Conservation (phyloP, 2,113 vertebrate genomes). For the Chamaetylas fuelleborni region DNA sequence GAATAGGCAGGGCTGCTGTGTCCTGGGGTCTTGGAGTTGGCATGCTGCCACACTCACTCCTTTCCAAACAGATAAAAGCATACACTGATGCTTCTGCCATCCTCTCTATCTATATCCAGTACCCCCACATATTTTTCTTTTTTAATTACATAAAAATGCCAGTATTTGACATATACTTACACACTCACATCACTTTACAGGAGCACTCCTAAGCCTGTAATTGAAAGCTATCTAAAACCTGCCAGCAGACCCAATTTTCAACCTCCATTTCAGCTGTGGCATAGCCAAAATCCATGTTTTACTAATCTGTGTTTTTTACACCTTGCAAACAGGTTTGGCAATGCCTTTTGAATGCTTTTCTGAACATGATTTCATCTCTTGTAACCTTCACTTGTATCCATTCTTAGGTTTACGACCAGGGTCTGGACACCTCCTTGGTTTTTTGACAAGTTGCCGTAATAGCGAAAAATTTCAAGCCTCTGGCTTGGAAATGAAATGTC, state of each 20-base stretch:
- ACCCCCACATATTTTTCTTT: not conserved
- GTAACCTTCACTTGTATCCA: not conserved
- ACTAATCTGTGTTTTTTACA: not conserved
- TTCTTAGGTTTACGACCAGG: not conserved
- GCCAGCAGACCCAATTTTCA: not conserved
- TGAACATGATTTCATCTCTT: not conserved
- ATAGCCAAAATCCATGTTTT: not conserved
- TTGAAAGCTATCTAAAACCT: not conserved
- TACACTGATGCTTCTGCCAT: not conserved
- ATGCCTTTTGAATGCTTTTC: not conserved
- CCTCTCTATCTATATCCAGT: not conserved
- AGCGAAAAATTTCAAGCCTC: slow-evolving; percentile 38
- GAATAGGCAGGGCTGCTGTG: not conserved
- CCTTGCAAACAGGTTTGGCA: not conserved
- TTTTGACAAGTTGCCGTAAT: slow-evolving; percentile 21
- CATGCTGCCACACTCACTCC: not conserved
- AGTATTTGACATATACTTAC: not conserved
- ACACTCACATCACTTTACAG: not conserved
- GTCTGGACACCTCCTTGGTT: not conserved
- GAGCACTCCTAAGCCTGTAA: not conserved
- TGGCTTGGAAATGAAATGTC: slow-evolving; percentile 30
- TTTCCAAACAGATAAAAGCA: not conserved
- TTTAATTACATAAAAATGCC: not conserved
- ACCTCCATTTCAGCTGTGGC: not conserved
- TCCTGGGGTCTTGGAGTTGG: not conserved